Base-by-base conservation (phyloP, 2,888 invertebrate species). In the Mellilla xanthometata region DNA sequence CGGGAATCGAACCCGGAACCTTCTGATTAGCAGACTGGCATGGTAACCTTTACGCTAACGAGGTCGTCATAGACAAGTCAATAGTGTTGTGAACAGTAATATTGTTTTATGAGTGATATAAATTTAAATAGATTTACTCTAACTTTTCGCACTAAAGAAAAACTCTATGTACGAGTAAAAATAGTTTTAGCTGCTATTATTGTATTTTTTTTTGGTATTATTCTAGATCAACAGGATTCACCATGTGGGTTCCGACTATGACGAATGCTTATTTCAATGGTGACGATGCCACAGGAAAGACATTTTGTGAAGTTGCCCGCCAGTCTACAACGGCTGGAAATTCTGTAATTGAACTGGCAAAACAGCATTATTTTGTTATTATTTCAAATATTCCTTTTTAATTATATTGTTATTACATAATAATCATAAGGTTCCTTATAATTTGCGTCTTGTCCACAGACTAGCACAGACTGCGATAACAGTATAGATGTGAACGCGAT, bases 211-310 rank as follows among this genome's bases (percentile, higher is more conserved):
- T 27, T 13, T 31, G n/a, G n/a, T n/a, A n/a, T n/a, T n/a, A n/a
- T n/a, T 31, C 30, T 54, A 85, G 84, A 7, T 81, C 83, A 5
- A 83, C 85, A 0, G 83, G 84, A 1, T 86, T 70, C 52, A 79
- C 81, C 0, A 80, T 86, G 81, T 85, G 82, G 81, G 76, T 86
- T 2, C 80, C 85, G 0, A 82, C 83, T 0, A 72, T 85, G 66
- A 73, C 79, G 0, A 86, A 85, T 39, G 80, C 80, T 0, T 86
- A 77, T 52, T 85, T 83, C 53, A 65, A 61, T 10, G 76, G 74
- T 0, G 68, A 62, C 0, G 68, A 78, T 19, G 71, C 52, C 8
- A 26, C 60, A 0, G 81, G 79, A 0, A 67, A 61, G 22, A 73
- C 77, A 0, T 85, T 86, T 56, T 85, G 86, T 34, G 66, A 81